Base-by-base conservation (phyloP, 2,113 vertebrate genomes). In the Apistogramma diplotaenia region DNA sequence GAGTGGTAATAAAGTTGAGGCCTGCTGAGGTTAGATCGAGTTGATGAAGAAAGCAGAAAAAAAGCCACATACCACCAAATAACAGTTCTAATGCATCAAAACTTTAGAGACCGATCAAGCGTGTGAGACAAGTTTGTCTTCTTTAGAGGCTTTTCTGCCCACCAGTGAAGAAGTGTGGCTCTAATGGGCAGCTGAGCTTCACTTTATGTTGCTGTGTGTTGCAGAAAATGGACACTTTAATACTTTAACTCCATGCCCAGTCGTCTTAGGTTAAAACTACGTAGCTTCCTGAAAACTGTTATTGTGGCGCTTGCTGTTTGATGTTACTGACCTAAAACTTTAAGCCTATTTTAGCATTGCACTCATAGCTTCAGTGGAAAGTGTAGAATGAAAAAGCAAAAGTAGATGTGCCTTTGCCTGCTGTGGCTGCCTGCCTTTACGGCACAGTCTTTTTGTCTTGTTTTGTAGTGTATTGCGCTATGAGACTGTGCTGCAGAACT, bases 271-370 rank as follows among this genome's bases (percentile, higher is more conserved):
- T 82, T 85, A 49, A 78, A 80, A 85, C 70, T 75, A n/a, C 67
- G 19, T 18, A 43, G 65, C 61, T 82, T 85, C 57, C 31, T 51
- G 58, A 80, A 71, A 21, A 49, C 8, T 65, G 49, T 70, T 81
- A 78, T 86, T 85, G 72, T 80, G 84, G 59, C 77, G 51, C 83
- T 49, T 53, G 37, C 81, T 83, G 79, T 90, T 89, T 90, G 82
- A 87, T 84, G 85, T 46, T 81, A 79, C 83, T 90, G 89, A 89
- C 87, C 87, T 85, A 86, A 91, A 86, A 90, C 86, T 79, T 90
- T 79, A 85, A 92, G 84, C 85, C 83, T 76, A 76, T 87, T 89
- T 86, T 87, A 87, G 84, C 84, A 82, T 73, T 46, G 74, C 84
- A 35, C 75, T 85, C 82, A 67, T 81, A 88, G 79, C 78, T 53